Conservation (phyloP, 2,888 invertebrate genomes). For the Colostygia pectinataria region DNA sequence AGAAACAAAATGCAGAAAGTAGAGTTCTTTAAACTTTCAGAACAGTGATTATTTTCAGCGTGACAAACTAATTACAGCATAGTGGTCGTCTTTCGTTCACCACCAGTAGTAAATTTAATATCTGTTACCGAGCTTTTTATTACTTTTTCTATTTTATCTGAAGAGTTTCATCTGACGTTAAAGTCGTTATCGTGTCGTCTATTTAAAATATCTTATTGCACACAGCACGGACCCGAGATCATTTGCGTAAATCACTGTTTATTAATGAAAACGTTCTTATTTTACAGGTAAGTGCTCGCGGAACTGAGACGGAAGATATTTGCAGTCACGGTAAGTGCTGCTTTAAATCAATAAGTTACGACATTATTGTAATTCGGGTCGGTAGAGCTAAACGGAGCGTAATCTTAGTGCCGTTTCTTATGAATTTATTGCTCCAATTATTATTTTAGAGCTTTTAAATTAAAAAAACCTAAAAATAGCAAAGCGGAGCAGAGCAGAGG, state of each 20-base stretch:
- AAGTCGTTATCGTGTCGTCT: slow-evolving; percentile 31
- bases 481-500: no score
- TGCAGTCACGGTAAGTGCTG: slow-evolving; percentile 24
- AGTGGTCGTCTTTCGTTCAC: no score
- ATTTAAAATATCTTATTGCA: slow-evolving; percentile 1
- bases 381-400: slow-evolving; percentile 8
- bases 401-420: slow-evolving; percentile 7
- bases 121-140: no score
- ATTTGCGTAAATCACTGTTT: slow-evolving; percentile 39
- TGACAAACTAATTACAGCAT: no score
- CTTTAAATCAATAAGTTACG: slow-evolving; percentile 27
- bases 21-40: no score
- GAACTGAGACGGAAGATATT: slow-evolving; percentile 11
- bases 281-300: slow-evolving; percentile 37
- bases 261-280: slow-evolving; percentile 33
- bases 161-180: no score
- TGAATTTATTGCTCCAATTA: slow-evolving; percentile 13
- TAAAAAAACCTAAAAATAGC: no score
- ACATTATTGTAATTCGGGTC: slow-evolving; percentile 16
- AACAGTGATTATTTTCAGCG: no score
- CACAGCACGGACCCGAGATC: background rate
- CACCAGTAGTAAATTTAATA: no score
- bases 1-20: no score
- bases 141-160: no score
- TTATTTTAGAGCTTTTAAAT: background rate